Evolutionary conservation across 2,888 invertebrate species (phyloP).

Genomic region (Linyphia triangularis): DNA sequence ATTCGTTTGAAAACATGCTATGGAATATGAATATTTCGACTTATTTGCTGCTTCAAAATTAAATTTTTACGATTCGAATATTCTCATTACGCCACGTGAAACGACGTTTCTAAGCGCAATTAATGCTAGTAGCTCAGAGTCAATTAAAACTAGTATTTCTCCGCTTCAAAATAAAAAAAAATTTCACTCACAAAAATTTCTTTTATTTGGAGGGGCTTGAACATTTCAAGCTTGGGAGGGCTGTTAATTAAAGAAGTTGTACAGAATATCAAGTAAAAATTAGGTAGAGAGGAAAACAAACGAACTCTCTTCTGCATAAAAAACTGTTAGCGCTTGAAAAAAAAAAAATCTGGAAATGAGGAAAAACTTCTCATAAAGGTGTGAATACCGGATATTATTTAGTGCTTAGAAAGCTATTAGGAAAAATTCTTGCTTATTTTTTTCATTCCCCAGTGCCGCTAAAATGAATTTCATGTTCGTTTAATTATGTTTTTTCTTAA

Average conservation of each 20-base stretch:
- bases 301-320: neutral
- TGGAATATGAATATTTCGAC: neutral
- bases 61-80: neutral
- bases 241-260: neutral
- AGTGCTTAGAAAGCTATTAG: constrained; percentile 48
- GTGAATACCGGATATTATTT: constrained; percentile 48
- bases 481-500: constrained; percentile 46
- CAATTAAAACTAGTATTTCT: neutral
- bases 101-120: neutral
- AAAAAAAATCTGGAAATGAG: neutral
- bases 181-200: neutral
- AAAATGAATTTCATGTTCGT: constrained; percentile 19
- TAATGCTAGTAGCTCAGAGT: neutral
- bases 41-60: neutral
- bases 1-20: no score
- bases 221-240: neutral
- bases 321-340: no score
- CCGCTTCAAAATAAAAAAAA: neutral
- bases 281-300: neutral
- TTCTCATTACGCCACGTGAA: neutral
- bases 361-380: neutral
- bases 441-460: neutral
- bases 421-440: constrained; percentile 25
- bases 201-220: neutral
- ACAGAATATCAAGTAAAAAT: neutral